A percentile compares a stretch with the other conserved stretches of the same genome.
phyloP scores from a whole-genome alignment of 2,113 vertebrate species.

The Amphilophus citrinellus region DNA sequence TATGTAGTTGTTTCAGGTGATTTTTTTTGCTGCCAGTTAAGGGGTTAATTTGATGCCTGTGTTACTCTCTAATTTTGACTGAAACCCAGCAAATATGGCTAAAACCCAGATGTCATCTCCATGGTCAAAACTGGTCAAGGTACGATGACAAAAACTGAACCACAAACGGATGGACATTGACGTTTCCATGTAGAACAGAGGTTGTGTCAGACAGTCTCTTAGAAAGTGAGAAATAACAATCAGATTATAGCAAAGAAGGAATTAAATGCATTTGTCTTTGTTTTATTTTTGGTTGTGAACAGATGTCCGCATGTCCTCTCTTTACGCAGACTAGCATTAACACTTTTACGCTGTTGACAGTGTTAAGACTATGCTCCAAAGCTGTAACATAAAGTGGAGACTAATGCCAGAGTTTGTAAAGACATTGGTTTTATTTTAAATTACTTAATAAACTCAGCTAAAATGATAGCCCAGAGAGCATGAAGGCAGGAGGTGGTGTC shows the following conservation, averaged over 20 bases:
- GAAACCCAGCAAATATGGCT: too few relatives aligned
- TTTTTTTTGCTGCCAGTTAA: too few relatives aligned
- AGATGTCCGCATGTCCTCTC: neutral
- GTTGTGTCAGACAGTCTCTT: neutral
- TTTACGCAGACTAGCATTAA: neutral
- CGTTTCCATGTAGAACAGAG: neutral
- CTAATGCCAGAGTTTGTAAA: neutral
- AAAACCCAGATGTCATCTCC: too few relatives aligned
- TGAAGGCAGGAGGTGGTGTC: neutral
- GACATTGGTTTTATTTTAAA: neutral
- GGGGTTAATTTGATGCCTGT: neutral
- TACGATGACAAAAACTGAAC: too few relatives aligned
- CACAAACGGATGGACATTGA: neutral
- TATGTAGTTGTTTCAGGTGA: too few relatives aligned
- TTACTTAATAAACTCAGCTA: neutral
- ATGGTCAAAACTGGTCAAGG: too few relatives aligned
- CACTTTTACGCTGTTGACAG: neutral
- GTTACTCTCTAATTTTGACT: neutral
- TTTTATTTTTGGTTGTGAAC: neutral
- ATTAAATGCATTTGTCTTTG: neutral
- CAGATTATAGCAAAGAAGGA: neutral
- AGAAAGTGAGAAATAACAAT: neutral
- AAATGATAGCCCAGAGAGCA: neutral
- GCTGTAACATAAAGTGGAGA: neutral
- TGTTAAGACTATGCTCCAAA: neutral